These are phyloP conservation scores for Spodoptera picta DNA, from an alignment of 2,888 invertebrate species.

Conservation along the genomic window DNA sequence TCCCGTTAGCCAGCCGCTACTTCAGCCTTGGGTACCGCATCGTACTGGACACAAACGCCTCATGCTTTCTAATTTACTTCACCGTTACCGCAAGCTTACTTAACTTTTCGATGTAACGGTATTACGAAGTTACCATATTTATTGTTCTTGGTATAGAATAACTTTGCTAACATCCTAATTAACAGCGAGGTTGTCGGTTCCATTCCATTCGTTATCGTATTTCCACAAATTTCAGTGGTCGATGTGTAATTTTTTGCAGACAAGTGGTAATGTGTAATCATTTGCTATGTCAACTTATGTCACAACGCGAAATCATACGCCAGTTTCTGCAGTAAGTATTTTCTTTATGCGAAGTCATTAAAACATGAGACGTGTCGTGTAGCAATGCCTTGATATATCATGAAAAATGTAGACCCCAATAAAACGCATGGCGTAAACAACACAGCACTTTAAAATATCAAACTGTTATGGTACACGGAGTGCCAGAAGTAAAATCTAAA, in stretches of 20 bases:
- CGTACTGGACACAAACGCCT: constrained; percentile 44
- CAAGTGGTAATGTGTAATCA: constrained; percentile 26
- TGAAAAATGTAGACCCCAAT: too few relatives aligned
- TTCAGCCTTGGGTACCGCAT: constrained; percentile 18
- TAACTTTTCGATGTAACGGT: constrained; percentile 40
- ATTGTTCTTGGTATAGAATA: constrained; percentile 21
- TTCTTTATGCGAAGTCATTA: too few relatives aligned
- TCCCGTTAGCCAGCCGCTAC: constrained; percentile 41
- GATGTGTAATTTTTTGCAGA: constrained; percentile 23
- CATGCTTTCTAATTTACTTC: constrained; percentile 61
- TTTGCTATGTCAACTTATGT: constrained; percentile 10
- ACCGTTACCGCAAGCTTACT: constrained; percentile 44
- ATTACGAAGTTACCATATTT: constrained; percentile 28
- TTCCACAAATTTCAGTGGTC: constrained; percentile 6
- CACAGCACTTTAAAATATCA: constrained; percentile 27
- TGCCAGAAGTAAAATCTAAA: constrained; percentile 31
- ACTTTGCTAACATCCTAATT: constrained; percentile 2
- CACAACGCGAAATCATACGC: constrained; percentile 12
- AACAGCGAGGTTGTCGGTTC: constrained; percentile 3
- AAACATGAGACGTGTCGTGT: too few relatives aligned
- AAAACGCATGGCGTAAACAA: too few relatives aligned
- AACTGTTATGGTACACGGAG: constrained; percentile 9
- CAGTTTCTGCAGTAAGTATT: constrained; percentile 11
- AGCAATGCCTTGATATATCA: too few relatives aligned
- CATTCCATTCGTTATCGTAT: constrained; percentile 15